phyloP scores from a whole-genome alignment of 2,797 vertebrate species.

The Anabas testudineus region DNA sequence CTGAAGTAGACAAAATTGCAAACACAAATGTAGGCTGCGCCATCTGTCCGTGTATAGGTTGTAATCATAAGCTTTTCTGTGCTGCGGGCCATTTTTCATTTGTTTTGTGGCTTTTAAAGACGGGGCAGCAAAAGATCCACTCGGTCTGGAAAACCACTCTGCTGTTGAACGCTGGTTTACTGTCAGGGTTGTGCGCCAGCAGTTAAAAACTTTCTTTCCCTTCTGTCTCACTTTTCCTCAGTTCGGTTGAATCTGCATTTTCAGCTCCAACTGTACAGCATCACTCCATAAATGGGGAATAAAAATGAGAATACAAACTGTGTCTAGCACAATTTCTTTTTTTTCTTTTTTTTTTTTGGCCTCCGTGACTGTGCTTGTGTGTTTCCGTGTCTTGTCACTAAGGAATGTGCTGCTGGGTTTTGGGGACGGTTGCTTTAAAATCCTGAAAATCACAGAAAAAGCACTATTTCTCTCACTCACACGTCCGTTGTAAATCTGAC shows the following conservation, averaged over 20 bases:
- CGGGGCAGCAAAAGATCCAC: conserved; percentile 59
- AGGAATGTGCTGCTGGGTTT: conserved; percentile 29
- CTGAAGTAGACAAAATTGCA: conserved; percentile 72
- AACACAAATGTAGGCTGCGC: conserved; percentile 65
- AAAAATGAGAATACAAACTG: background rate
- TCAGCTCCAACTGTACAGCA: background rate
- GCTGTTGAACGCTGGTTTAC: conserved; percentile 58
- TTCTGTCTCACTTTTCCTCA: conserved; percentile 32
- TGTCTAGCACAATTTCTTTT: conserved; percentile 11
- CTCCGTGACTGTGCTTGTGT: conserved; percentile 16
- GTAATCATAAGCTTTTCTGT: conserved; percentile 80
- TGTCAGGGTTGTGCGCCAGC: conserved; percentile 49
- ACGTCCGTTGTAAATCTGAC: conserved; percentile 24
- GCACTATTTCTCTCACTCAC: conserved; percentile 13
- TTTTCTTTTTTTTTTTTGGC: background rate
- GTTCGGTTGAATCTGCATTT: background rate
- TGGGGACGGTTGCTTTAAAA: background rate
- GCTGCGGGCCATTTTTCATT: conserved; percentile 78
- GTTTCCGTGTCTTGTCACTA: conserved; percentile 25
- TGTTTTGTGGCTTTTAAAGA: conserved; percentile 81
- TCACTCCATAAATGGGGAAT: background rate
- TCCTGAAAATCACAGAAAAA: conserved; percentile 7
- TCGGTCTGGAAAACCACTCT: conserved; percentile 74
- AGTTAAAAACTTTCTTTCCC: conserved; percentile 20
- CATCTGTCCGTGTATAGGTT: conserved; percentile 74